A percentile compares a stretch with the other conserved stretches of the same genome.
Conservation (phyloP, 2,888 invertebrate species). For the Drosophila robusta region DNA sequence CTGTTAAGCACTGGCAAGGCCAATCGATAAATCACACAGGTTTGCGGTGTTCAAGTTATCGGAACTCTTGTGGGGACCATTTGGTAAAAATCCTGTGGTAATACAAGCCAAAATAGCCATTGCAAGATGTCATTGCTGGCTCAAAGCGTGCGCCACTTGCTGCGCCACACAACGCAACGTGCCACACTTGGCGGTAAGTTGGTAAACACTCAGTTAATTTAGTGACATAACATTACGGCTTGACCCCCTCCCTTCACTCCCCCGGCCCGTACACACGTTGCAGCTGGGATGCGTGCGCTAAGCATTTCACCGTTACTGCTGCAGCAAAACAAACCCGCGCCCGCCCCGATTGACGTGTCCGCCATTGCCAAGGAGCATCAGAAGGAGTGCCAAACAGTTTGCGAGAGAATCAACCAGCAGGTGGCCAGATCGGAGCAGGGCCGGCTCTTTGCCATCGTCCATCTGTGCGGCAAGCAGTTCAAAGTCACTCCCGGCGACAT, state of each 20-base stretch:
- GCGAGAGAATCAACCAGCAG: conserved; percentile 77
- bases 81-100: neutral
- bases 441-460: conserved; percentile 91
- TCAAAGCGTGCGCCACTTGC: conserved; percentile 58
- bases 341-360: conserved; percentile 30
- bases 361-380: conserved; percentile 63
- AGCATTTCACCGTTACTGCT: conserved; percentile 66
- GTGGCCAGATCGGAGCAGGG: conserved; percentile 73
- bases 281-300: conserved; percentile 73
- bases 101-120: conserved; percentile 3
- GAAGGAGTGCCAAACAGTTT: conserved; percentile 66
- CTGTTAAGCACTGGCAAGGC: neutral
- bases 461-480: conserved; percentile 93
- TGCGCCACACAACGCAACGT: conserved; percentile 60
- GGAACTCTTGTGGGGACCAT: conserved; percentile 3
- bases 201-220: neutral
- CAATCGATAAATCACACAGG: neutral
- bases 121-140: conserved; percentile 69
- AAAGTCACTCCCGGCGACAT: conserved; percentile 94
- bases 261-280: neutral
- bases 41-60: neutral
- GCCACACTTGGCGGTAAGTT: conserved; percentile 59
- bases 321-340: conserved; percentile 61
- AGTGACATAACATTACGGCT: conserved; percentile 62
- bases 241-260: neutral